Conservation (phyloP, 2,888 invertebrate species). For the Geotrupes spiniger region DNA sequence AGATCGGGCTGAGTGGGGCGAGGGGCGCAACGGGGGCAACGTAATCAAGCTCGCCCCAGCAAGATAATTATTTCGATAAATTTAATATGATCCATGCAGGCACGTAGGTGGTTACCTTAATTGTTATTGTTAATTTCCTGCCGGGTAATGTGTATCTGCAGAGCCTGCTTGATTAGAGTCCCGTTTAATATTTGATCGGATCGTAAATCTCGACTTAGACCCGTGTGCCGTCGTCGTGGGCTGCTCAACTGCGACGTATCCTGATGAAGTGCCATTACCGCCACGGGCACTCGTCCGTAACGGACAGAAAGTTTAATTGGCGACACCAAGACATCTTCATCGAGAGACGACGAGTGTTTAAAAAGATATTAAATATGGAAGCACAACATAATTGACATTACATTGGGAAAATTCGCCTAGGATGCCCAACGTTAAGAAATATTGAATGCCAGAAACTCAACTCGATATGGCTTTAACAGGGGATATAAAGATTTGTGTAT, state of each 20-base stretch:
- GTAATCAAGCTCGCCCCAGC: slow-evolving; percentile 43
- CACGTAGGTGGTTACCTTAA: slow-evolving; percentile 46
- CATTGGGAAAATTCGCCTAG: too few relatives aligned
- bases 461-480: too few relatives aligned
- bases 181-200: slow-evolving; percentile 37
- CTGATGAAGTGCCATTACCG: too few relatives aligned
- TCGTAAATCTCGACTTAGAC: slow-evolving; percentile 30
- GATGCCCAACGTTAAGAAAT: too few relatives aligned
- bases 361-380: too few relatives aligned
- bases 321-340: too few relatives aligned
- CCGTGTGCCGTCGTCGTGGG: slow-evolving; percentile 11
- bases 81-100: slow-evolving; percentile 48
- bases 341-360: too few relatives aligned
- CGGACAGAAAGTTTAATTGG: too few relatives aligned
- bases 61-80: slow-evolving; percentile 50
- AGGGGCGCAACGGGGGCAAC: slow-evolving; percentile 33
- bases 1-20: slow-evolving; percentile 31
- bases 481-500: too few relatives aligned
- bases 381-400: too few relatives aligned
- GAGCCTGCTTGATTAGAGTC: slow-evolving; percentile 36
- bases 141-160: slow-evolving; percentile 32
- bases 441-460: too few relatives aligned
- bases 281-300: too few relatives aligned
- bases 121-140: slow-evolving; percentile 50
- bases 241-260: not conserved